These are phyloP conservation scores for Neodiprion lecontei DNA, from an alignment of 1,140 invertebrate genomes.

Conservation along the genomic window DNA sequence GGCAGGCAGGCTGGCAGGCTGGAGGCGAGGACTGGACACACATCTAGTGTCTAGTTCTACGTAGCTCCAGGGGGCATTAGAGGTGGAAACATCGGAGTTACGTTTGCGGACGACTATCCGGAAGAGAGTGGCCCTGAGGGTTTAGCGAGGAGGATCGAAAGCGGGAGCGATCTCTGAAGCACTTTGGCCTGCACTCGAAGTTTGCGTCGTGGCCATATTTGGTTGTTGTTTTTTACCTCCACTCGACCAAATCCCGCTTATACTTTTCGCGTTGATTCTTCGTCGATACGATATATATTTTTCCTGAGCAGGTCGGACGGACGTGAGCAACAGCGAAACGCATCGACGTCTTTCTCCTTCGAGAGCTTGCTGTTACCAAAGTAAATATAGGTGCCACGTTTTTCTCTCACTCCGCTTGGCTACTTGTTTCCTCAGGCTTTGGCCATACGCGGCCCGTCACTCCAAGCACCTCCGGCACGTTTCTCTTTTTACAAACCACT, in stretches of 20 bases:
- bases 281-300: too few relatives aligned
- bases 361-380: background rate
- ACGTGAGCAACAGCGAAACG: too few relatives aligned
- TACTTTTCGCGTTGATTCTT: too few relatives aligned
- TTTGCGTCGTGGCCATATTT: too few relatives aligned
- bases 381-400: background rate
- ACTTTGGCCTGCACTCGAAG: too few relatives aligned
- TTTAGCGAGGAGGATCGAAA: background rate
- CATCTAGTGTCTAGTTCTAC: background rate
- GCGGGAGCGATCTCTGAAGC: too few relatives aligned
- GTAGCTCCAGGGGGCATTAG: conserved; percentile 4
- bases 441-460: background rate
- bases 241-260: too few relatives aligned
- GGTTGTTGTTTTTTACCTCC: too few relatives aligned
- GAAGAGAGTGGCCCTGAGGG: background rate
- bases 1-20: too few relatives aligned
- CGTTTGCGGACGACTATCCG: background rate
- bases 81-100: background rate
- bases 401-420: background rate
- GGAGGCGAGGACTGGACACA: background rate
- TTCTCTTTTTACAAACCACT: conserved; percentile 14
- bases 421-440: background rate
- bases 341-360: too few relatives aligned
- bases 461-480: background rate
- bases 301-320: too few relatives aligned